Evolutionary conservation across 1,140 invertebrate species (phyloP), one percentile per base, ranked within the genome.

Genomic region (Dreissena rostriformis): DNA sequence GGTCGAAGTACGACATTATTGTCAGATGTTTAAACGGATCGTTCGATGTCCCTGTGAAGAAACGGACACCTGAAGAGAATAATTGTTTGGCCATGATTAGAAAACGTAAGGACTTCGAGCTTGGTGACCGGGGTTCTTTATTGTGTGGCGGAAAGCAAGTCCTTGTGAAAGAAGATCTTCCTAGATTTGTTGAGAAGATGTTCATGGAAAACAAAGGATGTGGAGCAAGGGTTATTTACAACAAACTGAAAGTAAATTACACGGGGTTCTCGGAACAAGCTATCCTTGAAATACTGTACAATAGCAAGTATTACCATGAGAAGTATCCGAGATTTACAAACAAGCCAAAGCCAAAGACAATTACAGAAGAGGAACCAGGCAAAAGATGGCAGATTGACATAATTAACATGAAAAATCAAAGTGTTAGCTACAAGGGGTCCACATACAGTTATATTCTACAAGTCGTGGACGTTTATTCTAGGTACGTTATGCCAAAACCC

Each of bases 61-160:
- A 57, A 57, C 53, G 53, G 53, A 57, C 53, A 57, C 53, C 53
- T 57, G 53, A 57, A 57, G 53, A 57, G 65, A 67, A 67, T 67
- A 67, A 67, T 67, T 67, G 65, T 67, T 67, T 67, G 65, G 65
- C 65, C 65, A 67, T 67, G 65, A 67, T 67, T 67, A 67, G 65
- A 67, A 67, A 67, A 67, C 65, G 65, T 67, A 67, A 67, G 65
- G 65, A 67, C 65, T 67, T 67, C 65, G 65, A 67, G 65, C 65
- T 67, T 67, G 65, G 65, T 67, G 53, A 57, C 53, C 53, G 53
- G 53, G 53, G 53, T 57, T 57, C 53, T 57, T 57, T 57, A 57
- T 57, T 57, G 53, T 57, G 53, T 57, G 53, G 53, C 53, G 53
- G 53, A 57, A 57, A 57, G 53, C 53, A 57, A 57, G 53, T 57